phyloP scores from a whole-genome alignment of 2,113 vertebrate genomes.

The Balaeniceps rex region DNA sequence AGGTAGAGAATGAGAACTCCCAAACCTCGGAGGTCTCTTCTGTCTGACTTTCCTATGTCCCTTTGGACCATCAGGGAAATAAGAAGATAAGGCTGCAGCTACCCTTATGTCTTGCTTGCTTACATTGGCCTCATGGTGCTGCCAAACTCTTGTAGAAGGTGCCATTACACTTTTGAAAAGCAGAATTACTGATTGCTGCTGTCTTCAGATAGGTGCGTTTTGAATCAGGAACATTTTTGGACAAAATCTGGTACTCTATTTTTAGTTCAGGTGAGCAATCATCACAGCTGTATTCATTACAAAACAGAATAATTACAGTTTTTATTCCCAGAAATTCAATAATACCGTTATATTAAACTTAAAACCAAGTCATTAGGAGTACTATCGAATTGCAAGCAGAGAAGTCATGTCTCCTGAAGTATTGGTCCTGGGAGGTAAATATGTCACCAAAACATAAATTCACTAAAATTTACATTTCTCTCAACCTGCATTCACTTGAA shows the following conservation, averaged over 20 bases:
- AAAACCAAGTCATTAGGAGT: not conserved
- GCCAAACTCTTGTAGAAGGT: not conserved
- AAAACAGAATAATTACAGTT: not conserved
- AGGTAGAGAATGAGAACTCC: not conserved
- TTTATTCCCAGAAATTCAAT: not conserved
- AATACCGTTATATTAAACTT: not conserved
- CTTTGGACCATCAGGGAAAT: not conserved
- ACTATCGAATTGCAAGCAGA: not conserved
- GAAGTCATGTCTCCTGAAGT: not conserved
- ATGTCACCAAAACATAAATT: not conserved
- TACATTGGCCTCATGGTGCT: not conserved
- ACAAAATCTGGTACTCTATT: not conserved
- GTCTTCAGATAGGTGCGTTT: not conserved
- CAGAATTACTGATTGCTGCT: not conserved
- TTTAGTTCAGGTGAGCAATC: not conserved
- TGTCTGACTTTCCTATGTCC: not conserved
- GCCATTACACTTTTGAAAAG: not conserved
- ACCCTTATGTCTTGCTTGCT: not conserved
- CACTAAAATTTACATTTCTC: not conserved
- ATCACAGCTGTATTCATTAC: not conserved
- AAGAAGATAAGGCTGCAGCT: not conserved
- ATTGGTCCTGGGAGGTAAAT: not conserved
- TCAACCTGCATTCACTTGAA: not conserved
- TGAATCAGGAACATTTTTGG: not conserved
- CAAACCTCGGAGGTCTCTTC: not conserved